A percentile compares a stretch with the other conserved stretches of the same genome.
phyloP scores from a whole-genome alignment of 1,140 invertebrate genomes.

The Drosophila arawakana region DNA sequence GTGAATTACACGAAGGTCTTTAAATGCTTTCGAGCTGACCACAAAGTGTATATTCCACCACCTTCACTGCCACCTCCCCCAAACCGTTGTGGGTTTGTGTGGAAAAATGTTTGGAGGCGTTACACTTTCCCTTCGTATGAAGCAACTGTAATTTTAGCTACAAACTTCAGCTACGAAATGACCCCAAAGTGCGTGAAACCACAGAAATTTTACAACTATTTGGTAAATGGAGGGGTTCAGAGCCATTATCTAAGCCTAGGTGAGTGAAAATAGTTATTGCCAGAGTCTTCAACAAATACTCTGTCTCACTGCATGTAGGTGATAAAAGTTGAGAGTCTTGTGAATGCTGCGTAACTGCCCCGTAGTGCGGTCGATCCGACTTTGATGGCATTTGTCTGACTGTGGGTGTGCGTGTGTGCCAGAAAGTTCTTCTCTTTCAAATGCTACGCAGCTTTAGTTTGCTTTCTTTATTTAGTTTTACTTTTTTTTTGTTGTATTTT shows the following conservation, averaged over 20 bases:
- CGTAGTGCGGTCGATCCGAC: slow-evolving; percentile 35
- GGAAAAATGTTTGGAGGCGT: slow-evolving; percentile 16
- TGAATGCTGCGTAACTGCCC: slow-evolving; percentile 44
- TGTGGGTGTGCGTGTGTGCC: no score
- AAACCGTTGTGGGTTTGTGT: slow-evolving; percentile 11
- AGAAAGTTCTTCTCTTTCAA: neutral
- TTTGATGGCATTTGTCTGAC: slow-evolving; percentile 25
- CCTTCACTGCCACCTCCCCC: neutral
- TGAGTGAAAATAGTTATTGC: slow-evolving; percentile 16
- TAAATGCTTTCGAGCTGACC: slow-evolving; percentile 23
- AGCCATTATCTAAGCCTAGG: slow-evolving; percentile 28
- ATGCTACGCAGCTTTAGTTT: slow-evolving; percentile 22
- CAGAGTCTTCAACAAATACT: slow-evolving; percentile 19
- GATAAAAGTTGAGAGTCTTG: slow-evolving; percentile 72
- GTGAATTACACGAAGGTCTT: slow-evolving; percentile 21
- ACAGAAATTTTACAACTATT: slow-evolving; percentile 33
- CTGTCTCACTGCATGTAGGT: slow-evolving; percentile 35
- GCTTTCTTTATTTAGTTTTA: slow-evolving; percentile 30
- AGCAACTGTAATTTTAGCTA: no score
- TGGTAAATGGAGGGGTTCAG: slow-evolving; percentile 52
- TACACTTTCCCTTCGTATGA: neutral
- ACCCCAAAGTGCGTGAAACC: slow-evolving; percentile 34
- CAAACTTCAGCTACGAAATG: neutral
- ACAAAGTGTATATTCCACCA: slow-evolving; percentile 10
- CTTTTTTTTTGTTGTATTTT: slow-evolving; percentile 18